Evolutionary conservation across 2,797 vertebrate genomes (phyloP).

Genomic region (Nyctalus aviator): DNA sequence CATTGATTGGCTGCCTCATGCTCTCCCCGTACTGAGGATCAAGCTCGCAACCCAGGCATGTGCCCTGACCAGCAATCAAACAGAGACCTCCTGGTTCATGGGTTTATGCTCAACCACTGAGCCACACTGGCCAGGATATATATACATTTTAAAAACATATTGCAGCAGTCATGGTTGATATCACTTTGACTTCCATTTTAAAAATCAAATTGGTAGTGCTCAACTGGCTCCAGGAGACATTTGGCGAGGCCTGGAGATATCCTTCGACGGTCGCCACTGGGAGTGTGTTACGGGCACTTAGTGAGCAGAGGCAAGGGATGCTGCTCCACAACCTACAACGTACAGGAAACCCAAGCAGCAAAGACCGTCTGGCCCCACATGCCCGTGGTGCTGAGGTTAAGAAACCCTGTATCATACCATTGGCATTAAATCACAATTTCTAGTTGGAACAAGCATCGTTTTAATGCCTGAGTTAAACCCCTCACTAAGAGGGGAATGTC

Average conservation of each 20-base stretch:
- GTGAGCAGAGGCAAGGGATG: not conserved
- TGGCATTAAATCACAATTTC: conserved; percentile 19
- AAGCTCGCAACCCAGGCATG: too few species aligned
- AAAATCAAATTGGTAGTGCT: conserved; percentile 29
- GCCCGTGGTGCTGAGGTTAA: not conserved
- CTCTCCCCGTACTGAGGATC: too few species aligned
- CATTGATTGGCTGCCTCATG: too few species aligned
- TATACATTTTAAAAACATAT: not conserved
- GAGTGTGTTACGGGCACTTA: not conserved
- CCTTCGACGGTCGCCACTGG: not conserved
- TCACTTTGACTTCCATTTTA: conserved; percentile 48
- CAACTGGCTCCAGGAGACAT: not conserved
- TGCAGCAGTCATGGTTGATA: not conserved
- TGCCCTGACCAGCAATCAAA: too few species aligned
- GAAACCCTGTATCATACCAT: not conserved
- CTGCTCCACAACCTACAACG: not conserved
- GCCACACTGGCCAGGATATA: too few species aligned
- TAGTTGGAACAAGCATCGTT: not conserved
- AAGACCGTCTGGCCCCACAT: not conserved
- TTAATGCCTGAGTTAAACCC: conserved; percentile 8
- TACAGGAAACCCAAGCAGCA: not conserved
- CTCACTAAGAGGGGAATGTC: not conserved
- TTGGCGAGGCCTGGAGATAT: conserved; percentile 1
- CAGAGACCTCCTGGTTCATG: too few species aligned
- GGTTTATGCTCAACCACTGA: too few species aligned